Conservation (phyloP, 2,888 invertebrate species). For the Tipula confusa region DNA sequence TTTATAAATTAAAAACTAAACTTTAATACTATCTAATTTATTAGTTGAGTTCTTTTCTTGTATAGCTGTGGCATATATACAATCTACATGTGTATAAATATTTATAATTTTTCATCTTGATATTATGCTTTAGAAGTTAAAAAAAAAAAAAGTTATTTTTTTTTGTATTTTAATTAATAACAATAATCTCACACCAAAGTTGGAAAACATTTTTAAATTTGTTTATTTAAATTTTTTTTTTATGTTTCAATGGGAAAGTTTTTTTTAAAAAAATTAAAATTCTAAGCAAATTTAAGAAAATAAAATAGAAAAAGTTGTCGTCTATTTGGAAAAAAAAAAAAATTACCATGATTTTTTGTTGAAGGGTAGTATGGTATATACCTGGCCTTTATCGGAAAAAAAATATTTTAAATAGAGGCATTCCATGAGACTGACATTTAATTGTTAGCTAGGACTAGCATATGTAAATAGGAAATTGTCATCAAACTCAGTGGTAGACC, state of each 20-base stretch:
- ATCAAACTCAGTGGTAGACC: no score
- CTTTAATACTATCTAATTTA: neutral
- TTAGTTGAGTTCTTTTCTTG: neutral
- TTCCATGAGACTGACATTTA: no score
- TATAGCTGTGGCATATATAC: neutral
- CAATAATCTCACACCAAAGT: slow-evolving; percentile 25
- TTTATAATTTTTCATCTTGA: slow-evolving; percentile 25
- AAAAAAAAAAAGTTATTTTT: no score
- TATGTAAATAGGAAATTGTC: no score
- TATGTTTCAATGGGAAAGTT: neutral
- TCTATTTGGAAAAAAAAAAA: neutral
- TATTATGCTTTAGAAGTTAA: neutral
- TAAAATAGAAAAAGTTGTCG: neutral
- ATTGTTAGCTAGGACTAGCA: no score
- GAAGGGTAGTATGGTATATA: no score
- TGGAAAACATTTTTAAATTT: neutral
- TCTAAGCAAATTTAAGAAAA: neutral
- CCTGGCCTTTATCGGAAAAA: no score
- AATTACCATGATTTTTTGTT: no score
- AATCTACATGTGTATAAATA: neutral
- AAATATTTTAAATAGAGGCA: no score
- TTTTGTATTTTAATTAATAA: neutral
- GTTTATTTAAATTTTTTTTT: neutral
- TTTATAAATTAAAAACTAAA: neutral
- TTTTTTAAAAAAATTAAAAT: neutral